Conservation (phyloP, 2,113 vertebrate genomes). For the Glaucidium brasilianum region DNA sequence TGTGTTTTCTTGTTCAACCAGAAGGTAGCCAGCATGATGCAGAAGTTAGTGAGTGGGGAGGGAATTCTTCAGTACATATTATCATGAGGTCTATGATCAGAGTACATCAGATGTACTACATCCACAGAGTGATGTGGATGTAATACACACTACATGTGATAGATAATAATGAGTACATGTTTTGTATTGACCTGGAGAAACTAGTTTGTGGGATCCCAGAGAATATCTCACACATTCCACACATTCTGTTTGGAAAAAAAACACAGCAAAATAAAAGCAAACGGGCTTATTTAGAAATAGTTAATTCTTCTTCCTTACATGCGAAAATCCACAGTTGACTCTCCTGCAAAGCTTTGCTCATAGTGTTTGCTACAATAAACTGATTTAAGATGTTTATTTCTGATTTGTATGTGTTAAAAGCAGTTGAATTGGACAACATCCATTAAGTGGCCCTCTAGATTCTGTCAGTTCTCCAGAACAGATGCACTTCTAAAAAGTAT, state of each 20-base stretch:
- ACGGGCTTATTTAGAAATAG: neutral
- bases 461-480: neutral
- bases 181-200: neutral
- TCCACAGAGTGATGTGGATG: neutral
- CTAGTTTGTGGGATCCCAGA: neutral
- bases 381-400: neutral
- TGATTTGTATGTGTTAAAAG: neutral
- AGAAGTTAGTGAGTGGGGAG: neutral
- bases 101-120: no score
- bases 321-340: neutral
- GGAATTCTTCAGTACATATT: neutral
- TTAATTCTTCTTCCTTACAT: neutral
- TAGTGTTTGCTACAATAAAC: neutral
- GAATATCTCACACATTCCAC: neutral
- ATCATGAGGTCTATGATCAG: neutral
- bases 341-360: neutral
- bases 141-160: accelerated
- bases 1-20: neutral
- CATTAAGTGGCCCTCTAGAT: neutral
- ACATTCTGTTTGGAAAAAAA: neutral
- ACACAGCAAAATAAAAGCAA: neutral
- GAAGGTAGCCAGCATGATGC: neutral
- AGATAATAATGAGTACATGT: neutral
- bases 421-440: neutral
- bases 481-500: neutral